Percentiles rank a stretch among this genome's conserved stretches.
Conservation (phyloP, 2,113 vertebrate genomes). For the Tetraodon nigroviridis region DNA sequence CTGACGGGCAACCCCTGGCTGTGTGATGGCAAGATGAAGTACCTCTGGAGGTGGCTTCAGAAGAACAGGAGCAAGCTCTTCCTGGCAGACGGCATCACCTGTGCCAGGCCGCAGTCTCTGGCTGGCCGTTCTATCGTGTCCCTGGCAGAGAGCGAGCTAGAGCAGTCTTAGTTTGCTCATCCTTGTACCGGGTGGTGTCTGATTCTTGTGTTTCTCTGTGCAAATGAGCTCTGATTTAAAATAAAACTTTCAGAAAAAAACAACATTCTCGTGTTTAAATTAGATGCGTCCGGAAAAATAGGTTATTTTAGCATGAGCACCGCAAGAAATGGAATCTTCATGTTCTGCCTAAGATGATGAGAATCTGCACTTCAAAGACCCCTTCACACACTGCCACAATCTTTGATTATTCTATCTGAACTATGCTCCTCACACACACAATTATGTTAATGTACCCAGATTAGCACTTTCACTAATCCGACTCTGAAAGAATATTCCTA, state of each 20-base stretch:
- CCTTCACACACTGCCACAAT: neutral
- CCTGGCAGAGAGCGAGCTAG: conserved; percentile 44
- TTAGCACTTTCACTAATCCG: too few relatives aligned
- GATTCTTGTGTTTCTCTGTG: neutral
- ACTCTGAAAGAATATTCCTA: neutral
- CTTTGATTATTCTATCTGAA: neutral
- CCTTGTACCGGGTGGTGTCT: neutral
- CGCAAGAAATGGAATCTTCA: neutral
- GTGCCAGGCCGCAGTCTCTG: conserved; percentile 50
- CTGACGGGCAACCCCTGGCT: conserved; percentile 79
- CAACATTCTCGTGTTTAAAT: neutral
- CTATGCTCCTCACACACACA: too few relatives aligned
- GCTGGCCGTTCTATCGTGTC: conserved; percentile 43
- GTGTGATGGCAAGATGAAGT: conserved; percentile 64
- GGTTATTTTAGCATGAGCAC: neutral
- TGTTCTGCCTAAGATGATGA: neutral
- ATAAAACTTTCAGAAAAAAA: neutral
- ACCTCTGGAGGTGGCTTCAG: conserved; percentile 71
- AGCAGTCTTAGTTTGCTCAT: conserved; percentile 26
- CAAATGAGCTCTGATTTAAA: neutral
- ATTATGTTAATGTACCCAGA: too few relatives aligned
- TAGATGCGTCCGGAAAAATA: neutral
- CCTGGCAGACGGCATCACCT: conserved; percentile 32
- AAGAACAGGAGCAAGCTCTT: conserved; percentile 44
- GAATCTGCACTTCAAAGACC: neutral